Evolutionary conservation across 2,888 invertebrate species (phyloP).

Genomic region (Aplocera efformata): DNA sequence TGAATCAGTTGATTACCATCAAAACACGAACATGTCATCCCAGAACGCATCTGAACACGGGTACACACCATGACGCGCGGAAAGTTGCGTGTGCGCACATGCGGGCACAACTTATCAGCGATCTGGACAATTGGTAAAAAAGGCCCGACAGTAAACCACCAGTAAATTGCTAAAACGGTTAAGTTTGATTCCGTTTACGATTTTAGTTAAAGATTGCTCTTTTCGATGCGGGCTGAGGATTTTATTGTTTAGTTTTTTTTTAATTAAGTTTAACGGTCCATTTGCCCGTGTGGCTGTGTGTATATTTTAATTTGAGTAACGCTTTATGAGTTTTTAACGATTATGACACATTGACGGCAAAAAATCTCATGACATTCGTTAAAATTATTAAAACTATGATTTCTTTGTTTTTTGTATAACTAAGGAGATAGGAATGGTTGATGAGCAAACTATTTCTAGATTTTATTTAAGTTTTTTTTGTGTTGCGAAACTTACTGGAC

Average conservation of each 20-base stretch:
- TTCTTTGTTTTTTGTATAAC: no score
- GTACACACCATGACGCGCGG: constrained; percentile 23
- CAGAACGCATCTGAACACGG: no score
- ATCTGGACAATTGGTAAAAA: constrained; percentile 76
- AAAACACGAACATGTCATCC: no score
- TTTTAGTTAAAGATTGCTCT: constrained; percentile 68
- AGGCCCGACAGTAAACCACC: constrained; percentile 61
- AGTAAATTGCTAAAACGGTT: constrained; percentile 74
- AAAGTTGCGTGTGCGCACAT: constrained; percentile 71
- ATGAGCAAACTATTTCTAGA: no score
- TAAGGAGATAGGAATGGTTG: no score
- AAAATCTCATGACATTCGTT: constrained; percentile 21
- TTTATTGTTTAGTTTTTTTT: constrained; percentile 50
- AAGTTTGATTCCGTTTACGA: constrained; percentile 69
- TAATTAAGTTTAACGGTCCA: constrained; percentile 42
- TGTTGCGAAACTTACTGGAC: no score
- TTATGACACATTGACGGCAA: constrained; percentile 18
- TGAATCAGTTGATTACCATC: no score
- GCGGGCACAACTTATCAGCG: constrained; percentile 68
- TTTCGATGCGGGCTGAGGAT: constrained; percentile 68
- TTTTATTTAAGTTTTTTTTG: no score
- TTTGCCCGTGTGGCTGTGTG: constrained; percentile 25
- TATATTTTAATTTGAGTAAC: constrained; percentile 15
- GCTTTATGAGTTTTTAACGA: constrained; percentile 19
- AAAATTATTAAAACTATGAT: not conserved